Base-by-base conservation (phyloP, 2,888 invertebrate species). In the Plagodis dolabraria region DNA sequence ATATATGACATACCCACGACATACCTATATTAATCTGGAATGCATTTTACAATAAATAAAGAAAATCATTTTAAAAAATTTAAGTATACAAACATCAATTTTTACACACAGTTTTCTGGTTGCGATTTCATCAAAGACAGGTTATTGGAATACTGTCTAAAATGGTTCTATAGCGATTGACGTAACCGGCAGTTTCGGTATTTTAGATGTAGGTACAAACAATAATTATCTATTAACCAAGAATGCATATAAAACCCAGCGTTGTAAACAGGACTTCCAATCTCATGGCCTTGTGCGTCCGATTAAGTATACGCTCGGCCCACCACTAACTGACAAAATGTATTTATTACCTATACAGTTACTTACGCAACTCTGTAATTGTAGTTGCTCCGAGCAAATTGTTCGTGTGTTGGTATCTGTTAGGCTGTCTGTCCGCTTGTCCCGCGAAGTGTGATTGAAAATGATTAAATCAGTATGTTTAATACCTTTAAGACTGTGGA, bases 271-370 rank as follows among this genome's bases (percentile, higher is more conserved):
- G 57, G 47, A 56, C 44, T 57, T 48, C 52, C 68, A 67, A 61
- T 64, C 67, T 36, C 59, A 61, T 68, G 74, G 75, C 79, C 79
- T 80, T 79, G 63, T 51, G 48, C 64, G 74, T 78, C 75, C 68
- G 67, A 69, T 75, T 72, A n/a, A n/a, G n/a, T n/a, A 71, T 65
- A 70, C 62, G 63, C 63, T 57, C 76, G 67, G 66, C 80, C 80
- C 74, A 80, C 80, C 7, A 8, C 12, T 12, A 43, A 43, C 43
- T 43, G 43, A 43, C 11, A 43, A 12, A 43, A 6, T 43, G 7
- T 12, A 43, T 12, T 11, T 12, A 11, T 43, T 11, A 49, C 49
- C 50, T 44, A 47, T 52, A 60, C 60, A 55, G 47, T 52, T 51
- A 36, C 22, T 45, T 54, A 60, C 55, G 52, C 51, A 60, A 60